Percentiles rank a stretch among this genome's conserved stretches.
phyloP scores from a whole-genome alignment of 2,888 invertebrate species.

The Ophion ellenae region DNA sequence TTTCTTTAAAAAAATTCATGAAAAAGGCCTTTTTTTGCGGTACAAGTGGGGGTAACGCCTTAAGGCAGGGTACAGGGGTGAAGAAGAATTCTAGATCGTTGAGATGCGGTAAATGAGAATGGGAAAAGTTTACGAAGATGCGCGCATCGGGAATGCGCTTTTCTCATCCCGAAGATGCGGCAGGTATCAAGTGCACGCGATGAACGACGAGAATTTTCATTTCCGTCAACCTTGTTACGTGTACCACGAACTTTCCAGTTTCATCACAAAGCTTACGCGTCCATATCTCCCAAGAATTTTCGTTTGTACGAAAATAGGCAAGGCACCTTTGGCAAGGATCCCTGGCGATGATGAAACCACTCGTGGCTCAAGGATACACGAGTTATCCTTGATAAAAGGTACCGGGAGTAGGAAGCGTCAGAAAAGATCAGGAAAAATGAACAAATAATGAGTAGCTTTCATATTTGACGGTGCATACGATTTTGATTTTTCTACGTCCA shows the following conservation, averaged over 20 bases:
- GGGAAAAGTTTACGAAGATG: slow-evolving; percentile 37
- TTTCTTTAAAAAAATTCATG: too few species aligned
- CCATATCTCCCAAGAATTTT: slow-evolving; percentile 25
- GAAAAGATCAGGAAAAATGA: background rate
- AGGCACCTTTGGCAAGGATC: background rate
- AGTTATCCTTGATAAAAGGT: background rate
- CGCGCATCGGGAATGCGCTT: slow-evolving; percentile 19
- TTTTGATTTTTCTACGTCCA: too few species aligned
- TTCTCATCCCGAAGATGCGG: slow-evolving; percentile 14
- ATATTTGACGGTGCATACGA: too few species aligned
- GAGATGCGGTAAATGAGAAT: slow-evolving; percentile 1
- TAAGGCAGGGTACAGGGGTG: background rate
- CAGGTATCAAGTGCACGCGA: slow-evolving; percentile 4
- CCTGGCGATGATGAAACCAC: background rate
- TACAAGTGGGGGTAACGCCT: too few species aligned
- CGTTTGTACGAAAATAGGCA: slow-evolving; percentile 4
- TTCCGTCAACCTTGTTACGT: slow-evolving; percentile 52
- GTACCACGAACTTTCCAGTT: slow-evolving; percentile 31
- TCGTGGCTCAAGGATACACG: background rate
- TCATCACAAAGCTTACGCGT: slow-evolving; percentile 10
- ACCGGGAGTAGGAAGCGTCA: background rate
- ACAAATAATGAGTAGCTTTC: too few species aligned
- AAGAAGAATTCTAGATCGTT: slow-evolving; percentile 26
- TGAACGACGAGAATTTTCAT: slow-evolving; percentile 52
- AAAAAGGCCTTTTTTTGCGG: too few species aligned